Percentiles rank a stretch among this genome's conserved stretches.
Evolutionary conservation across 2,797 vertebrate genomes (phyloP).

Genomic region (Tangara arthus): DNA sequence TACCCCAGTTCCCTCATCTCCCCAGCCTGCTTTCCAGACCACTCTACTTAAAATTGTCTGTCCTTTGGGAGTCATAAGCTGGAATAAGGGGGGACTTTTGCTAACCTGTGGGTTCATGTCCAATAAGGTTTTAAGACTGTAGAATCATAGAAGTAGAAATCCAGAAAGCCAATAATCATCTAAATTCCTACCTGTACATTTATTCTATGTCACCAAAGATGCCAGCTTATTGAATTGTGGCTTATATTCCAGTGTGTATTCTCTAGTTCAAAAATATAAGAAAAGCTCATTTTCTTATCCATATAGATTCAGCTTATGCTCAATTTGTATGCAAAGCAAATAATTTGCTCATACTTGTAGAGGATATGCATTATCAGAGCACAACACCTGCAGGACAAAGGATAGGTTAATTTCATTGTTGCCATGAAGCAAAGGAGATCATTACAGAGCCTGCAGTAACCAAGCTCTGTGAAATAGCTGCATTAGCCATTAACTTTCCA

Average conservation of each 20-base stretch:
- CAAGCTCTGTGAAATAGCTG: slow-evolving; percentile 79
- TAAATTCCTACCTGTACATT: neutral
- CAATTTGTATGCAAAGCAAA: slow-evolving; percentile 76
- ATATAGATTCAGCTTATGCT: slow-evolving; percentile 62
- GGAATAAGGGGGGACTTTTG: neutral
- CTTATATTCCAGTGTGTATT: neutral
- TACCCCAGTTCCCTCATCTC: rapidly evolving
- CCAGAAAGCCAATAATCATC: neutral
- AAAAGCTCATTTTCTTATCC: slow-evolving; percentile 46
- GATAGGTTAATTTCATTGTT: slow-evolving; percentile 82
- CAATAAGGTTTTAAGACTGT: neutral
- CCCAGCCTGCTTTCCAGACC: neutral
- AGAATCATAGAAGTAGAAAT: neutral
- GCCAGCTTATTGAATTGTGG: neutral
- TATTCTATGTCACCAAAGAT: neutral
- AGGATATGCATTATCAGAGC: slow-evolving; percentile 79
- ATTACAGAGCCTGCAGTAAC: slow-evolving; percentile 75
- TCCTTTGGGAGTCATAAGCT: neutral
- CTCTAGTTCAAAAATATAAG: slow-evolving; percentile 37
- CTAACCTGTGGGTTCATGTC: neutral
- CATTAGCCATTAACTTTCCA: slow-evolving; percentile 80
- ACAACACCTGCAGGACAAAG: slow-evolving; percentile 82
- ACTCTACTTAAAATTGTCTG: neutral
- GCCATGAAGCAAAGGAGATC: slow-evolving; percentile 75
- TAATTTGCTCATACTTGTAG: slow-evolving; percentile 74